Evolutionary conservation across 2,113 vertebrate genomes (phyloP), one percentile per base, ranked within the genome.

Genomic region (Dromas ardeola): DNA sequence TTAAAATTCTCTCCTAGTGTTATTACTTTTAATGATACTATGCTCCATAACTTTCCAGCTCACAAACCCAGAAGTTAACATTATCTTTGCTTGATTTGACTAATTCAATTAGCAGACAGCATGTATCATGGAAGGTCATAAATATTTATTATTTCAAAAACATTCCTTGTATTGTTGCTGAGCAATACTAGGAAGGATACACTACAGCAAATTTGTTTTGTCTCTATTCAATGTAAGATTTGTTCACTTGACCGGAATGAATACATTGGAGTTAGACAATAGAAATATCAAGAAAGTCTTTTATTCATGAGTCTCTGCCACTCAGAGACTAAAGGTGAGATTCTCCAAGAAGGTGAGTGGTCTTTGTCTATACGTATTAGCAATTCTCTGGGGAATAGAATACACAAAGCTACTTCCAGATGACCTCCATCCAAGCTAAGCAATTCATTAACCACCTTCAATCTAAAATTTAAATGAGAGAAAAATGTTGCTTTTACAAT

Each of bases 381-480:
- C 58, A 77, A n/a, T 86, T 95, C 53, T 72, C 18, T 55, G 66
- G n/a, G 36, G 38, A 8, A 50, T 10, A 32, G n/a, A 93, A 80
- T 55, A 74, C 56, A 88, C 71, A 88, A 81, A 93, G 43, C 63
- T 91, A 22, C 62, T 91, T 82, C 62, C 81, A 80, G 27, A 72
- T 82, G 78, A 90, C 81, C 66, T 92, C 85, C 49, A 91, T 11
- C 13, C 58, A 82, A 82, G 22, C 58, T 85, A 90, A 80, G 66
- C 79, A 88, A 95, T 66, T 96, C 27, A 85, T 93, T 93, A 93
- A 82, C 78, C 38, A 49, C 52, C 81, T 76, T 91, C 77, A 90
- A 45, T 69, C 11, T 92, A 85, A 90, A 93, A 96, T n/a, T 80
- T 53, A 88, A 91, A 94, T 82, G 53, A 88, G 65, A 69, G 38